Conservation (phyloP, 2,113 vertebrate genomes). For the Stegastes partitus region DNA sequence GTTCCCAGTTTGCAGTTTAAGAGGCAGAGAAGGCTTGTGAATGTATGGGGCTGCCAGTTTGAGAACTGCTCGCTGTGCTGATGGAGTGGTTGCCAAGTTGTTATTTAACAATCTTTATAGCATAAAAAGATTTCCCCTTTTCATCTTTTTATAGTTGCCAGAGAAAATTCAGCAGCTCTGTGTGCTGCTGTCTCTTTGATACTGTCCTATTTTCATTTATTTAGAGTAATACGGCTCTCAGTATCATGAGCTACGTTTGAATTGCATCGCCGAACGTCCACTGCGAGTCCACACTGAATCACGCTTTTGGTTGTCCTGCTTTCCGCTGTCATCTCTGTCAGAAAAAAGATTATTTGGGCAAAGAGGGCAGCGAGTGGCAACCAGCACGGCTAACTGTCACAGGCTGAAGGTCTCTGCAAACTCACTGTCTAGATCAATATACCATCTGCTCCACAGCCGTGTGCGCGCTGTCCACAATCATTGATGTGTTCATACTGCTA, state of each 20-base stretch:
- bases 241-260: neutral
- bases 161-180: neutral
- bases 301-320: neutral
- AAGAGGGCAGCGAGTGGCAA: constrained; percentile 5
- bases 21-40: neutral
- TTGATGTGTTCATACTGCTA: neutral
- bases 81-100: neutral
- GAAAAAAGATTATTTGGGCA: neutral
- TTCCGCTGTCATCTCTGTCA: neutral
- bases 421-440: constrained; percentile 35
- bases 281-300: neutral
- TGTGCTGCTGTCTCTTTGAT: rapidly evolving
- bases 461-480: neutral
- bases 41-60: neutral
- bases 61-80: neutral
- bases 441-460: constrained; percentile 29
- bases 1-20: no score
- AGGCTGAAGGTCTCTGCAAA: constrained; percentile 14
- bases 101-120: neutral
- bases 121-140: neutral
- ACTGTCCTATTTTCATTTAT: neutral
- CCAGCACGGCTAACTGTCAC: constrained; percentile 3
- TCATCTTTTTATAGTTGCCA: neutral
- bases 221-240: neutral
- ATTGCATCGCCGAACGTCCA: no score